phyloP scores from a whole-genome alignment of 2,888 invertebrate species.

The Chrysotoxum bicinctum region DNA sequence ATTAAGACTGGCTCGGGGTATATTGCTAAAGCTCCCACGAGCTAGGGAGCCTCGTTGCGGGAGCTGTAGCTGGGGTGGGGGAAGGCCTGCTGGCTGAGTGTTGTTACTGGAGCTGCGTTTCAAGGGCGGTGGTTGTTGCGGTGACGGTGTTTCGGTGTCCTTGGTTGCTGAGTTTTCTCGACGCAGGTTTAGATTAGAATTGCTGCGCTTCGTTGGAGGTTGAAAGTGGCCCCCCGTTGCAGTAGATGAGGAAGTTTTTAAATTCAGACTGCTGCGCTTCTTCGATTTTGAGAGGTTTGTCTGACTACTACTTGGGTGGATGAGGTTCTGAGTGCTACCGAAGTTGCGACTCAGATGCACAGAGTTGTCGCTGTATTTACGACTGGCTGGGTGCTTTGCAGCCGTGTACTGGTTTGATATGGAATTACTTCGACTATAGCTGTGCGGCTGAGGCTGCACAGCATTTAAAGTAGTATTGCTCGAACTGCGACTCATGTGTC shows the following conservation, averaged over 20 bases:
- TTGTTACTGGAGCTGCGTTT: conserved; percentile 74
- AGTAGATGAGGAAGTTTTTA: conserved; percentile 76
- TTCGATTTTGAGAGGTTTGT: conserved; percentile 80
- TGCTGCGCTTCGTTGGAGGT: conserved; percentile 77
- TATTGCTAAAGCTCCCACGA: conserved; percentile 80
- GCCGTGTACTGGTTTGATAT: conserved; percentile 75
- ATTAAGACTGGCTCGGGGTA: conserved; percentile 80
- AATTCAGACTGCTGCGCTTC: conserved; percentile 80
- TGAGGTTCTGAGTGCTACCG: conserved; percentile 81
- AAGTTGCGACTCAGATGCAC: conserved; percentile 80
- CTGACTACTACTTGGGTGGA: conserved; percentile 78
- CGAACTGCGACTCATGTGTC: conserved; percentile 78
- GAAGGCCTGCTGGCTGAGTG: conserved; percentile 74
- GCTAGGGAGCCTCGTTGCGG: conserved; percentile 76
- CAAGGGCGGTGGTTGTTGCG: conserved; percentile 63
- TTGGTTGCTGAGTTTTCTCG: conserved; percentile 76
- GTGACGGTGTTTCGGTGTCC: conserved; percentile 67
- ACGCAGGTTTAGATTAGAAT: conserved; percentile 80
- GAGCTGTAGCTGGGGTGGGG: conserved; percentile 74
- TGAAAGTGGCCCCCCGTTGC: conserved; percentile 47
- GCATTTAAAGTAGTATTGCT: conserved; percentile 75
- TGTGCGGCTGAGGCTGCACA: conserved; percentile 73
- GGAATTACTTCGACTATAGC: conserved; percentile 79
- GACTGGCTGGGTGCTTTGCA: conserved; percentile 74
- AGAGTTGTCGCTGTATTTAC: conserved; percentile 77